phyloP scores from a whole-genome alignment of 2,797 vertebrate genomes.

The Sarcoramphus papa region DNA sequence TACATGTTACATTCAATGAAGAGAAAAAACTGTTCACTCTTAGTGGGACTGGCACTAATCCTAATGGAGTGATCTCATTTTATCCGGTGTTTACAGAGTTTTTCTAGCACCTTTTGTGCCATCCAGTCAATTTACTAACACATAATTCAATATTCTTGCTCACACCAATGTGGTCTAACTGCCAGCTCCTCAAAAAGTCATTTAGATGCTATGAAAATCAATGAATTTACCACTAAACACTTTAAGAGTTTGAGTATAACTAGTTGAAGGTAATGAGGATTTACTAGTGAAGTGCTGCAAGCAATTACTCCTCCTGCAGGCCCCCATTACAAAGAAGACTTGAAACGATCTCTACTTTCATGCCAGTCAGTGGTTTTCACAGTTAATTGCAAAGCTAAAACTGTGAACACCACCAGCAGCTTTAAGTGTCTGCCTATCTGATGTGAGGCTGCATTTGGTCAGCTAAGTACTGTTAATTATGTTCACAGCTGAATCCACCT shows the following conservation, averaged over 20 bases:
- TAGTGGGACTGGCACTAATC: background rate
- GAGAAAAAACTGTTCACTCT: background rate
- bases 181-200: background rate
- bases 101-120: background rate
- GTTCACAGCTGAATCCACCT: background rate
- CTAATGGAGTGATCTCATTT: background rate
- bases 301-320: background rate
- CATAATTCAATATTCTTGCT: background rate
- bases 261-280: background rate
- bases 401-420: background rate
- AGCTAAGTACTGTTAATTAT: background rate
- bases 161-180: background rate
- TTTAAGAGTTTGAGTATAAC: background rate
- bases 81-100: background rate
- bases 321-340: background rate
- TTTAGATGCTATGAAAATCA: background rate
- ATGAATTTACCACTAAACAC: background rate
- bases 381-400: background rate
- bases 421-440: background rate
- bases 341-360: background rate
- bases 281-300: background rate
- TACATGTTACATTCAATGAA: background rate
- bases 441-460: background rate
- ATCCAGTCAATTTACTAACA: background rate
- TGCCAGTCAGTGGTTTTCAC: background rate